Evolutionary conservation across 1,140 invertebrate genomes (phyloP).

Genomic region (Ceratosolen solmsi): DNA sequence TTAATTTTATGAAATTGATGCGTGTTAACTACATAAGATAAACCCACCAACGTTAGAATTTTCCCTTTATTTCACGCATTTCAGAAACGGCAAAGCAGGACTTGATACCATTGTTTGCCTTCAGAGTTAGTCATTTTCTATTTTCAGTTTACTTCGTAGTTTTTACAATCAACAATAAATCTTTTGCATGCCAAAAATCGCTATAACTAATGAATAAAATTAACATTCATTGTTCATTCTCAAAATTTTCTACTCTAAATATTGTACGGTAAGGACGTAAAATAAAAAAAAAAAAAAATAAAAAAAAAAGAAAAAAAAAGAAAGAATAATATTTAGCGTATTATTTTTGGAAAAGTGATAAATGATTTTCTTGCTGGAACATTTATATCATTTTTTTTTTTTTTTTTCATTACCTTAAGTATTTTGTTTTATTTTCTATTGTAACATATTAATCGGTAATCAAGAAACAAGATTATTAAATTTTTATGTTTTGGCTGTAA

Average conservation of each 20-base stretch:
- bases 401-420: background rate
- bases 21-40: constrained; percentile 19
- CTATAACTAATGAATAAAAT: constrained; percentile 45
- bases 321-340: background rate
- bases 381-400: constrained; percentile 20
- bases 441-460: background rate
- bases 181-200: constrained; percentile 26
- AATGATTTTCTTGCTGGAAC: constrained; percentile 27
- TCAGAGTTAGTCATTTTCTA: constrained; percentile 34
- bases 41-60: constrained; percentile 40
- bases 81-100: constrained; percentile 39
- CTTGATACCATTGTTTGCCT: constrained; percentile 6
- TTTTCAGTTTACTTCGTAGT: constrained; percentile 13
- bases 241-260: constrained; percentile 39
- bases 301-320: no score
- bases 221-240: constrained; percentile 37
- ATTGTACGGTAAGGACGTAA: constrained; percentile 19
- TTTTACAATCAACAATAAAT: constrained; percentile 49
- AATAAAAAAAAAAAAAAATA: no score
- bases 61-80: constrained; percentile 50
- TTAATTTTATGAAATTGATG: background rate
- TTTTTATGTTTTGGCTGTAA: background rate
- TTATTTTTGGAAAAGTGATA: constrained; percentile 6
- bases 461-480: constrained; percentile 21
- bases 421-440: constrained; percentile 27